These are phyloP conservation scores for Isotomurus palustris DNA, from an alignment of 2,888 invertebrate genomes.

Conservation along the genomic window DNA sequence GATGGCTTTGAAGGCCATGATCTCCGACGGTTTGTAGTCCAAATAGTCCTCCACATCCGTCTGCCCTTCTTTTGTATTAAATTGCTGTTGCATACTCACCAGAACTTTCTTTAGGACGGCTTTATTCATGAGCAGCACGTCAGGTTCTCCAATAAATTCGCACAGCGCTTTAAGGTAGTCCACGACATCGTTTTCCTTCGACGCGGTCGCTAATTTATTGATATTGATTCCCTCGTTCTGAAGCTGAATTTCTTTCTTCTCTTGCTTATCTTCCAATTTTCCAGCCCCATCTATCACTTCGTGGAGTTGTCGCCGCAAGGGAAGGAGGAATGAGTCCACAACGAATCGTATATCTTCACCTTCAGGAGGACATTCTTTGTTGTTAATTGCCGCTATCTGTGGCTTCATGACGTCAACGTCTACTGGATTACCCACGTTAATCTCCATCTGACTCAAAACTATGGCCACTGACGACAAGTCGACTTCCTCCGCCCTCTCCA, in stretches of 20 bases:
- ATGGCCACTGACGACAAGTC: too few relatives aligned
- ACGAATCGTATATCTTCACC: too few relatives aligned
- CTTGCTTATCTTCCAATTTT: background rate
- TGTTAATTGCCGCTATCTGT: too few relatives aligned
- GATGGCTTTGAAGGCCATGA: constrained; percentile 24
- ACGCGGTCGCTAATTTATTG: background rate
- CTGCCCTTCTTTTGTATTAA: constrained; percentile 1
- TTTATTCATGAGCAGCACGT: constrained; percentile 3
- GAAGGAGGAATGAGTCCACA: too few relatives aligned
- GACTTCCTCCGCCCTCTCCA: too few relatives aligned
- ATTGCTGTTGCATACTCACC: background rate
- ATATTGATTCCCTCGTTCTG: background rate
- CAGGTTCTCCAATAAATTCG: constrained; percentile 15
- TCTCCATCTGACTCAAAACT: too few relatives aligned
- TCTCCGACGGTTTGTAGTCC: constrained; percentile 22
- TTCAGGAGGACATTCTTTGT: too few relatives aligned
- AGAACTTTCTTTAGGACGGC: background rate
- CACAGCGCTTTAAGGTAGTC: constrained; percentile 4
- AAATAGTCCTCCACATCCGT: constrained; percentile 19
- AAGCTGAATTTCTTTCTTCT: background rate
- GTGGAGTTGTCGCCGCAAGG: background rate
- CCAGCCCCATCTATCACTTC: background rate
- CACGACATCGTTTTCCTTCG: too few relatives aligned
- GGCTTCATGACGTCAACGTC: too few relatives aligned
- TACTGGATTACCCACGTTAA: too few relatives aligned